phyloP scores from a whole-genome alignment of 2,888 invertebrate species.

The Clunio marinus region DNA sequence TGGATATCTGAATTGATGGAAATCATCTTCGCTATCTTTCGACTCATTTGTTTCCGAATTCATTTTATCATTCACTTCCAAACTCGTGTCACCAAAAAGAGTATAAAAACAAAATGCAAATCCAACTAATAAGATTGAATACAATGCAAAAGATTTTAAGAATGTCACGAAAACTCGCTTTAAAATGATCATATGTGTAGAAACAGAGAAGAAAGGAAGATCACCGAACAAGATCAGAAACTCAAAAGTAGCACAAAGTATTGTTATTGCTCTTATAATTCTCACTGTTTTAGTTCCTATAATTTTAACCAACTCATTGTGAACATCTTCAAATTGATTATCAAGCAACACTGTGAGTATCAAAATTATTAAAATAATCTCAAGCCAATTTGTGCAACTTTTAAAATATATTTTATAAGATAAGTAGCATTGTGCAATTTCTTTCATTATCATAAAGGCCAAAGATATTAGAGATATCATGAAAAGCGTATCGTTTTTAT shows the following conservation, averaged over 20 bases:
- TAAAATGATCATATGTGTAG: slow-evolving; percentile 79
- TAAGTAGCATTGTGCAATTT: slow-evolving; percentile 66
- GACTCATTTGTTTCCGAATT: slow-evolving; percentile 44
- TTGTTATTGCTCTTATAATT: slow-evolving; percentile 67
- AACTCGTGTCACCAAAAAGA: slow-evolving; percentile 57
- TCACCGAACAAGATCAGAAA: slow-evolving; percentile 73
- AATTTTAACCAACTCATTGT: slow-evolving; percentile 50
- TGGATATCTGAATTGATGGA: slow-evolving; percentile 61
- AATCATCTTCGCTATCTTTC: slow-evolving; percentile 52
- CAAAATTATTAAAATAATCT: not conserved
- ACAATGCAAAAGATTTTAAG: slow-evolving; percentile 72
- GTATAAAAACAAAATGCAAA: slow-evolving; percentile 79
- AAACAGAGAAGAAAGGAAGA: slow-evolving; percentile 63
- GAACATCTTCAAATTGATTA: not conserved
- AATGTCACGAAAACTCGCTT: slow-evolving; percentile 76
- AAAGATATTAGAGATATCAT: slow-evolving; percentile 46
- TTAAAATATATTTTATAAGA: slow-evolving; percentile 5
- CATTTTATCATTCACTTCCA: slow-evolving; percentile 39
- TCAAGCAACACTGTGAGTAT: slow-evolving; percentile 54
- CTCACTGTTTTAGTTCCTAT: slow-evolving; percentile 57
- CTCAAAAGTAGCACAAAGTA: slow-evolving; percentile 71
- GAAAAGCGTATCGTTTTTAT: not conserved
- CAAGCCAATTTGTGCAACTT: slow-evolving; percentile 17
- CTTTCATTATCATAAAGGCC: slow-evolving; percentile 60
- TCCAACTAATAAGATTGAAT: slow-evolving; percentile 74